phyloP scores from a whole-genome alignment of 2,797 vertebrate species.

The Alca torda region DNA sequence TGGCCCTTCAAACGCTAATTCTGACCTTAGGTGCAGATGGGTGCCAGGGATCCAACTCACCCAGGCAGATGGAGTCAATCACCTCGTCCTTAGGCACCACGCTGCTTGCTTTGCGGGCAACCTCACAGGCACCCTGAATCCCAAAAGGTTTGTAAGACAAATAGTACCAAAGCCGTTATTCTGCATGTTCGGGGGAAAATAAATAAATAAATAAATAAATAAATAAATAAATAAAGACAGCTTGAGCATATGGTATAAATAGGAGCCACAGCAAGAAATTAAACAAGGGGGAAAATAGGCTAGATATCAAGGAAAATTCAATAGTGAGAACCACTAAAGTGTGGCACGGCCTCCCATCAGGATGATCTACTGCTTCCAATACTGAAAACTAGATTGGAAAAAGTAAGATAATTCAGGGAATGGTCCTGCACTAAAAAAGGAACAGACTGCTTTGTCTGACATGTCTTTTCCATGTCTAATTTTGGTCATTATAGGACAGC shows the following conservation, averaged over 20 bases:
- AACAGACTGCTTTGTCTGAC: background rate
- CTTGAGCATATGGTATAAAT: background rate
- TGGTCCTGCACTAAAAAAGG: background rate
- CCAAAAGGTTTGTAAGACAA: background rate
- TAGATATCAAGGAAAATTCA: background rate
- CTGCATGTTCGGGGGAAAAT: background rate
- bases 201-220: background rate
- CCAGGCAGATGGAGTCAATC: background rate
- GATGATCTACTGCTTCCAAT: constrained; percentile 7
- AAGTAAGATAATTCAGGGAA: background rate
- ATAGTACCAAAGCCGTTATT: background rate
- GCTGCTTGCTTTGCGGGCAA: background rate
- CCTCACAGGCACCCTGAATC: background rate
- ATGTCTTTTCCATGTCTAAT: background rate
- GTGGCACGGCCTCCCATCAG: background rate
- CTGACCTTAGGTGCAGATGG: background rate
- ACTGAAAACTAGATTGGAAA: constrained; percentile 23
- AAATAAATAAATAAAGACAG: background rate
- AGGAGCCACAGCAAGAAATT: background rate
- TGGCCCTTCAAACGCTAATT: background rate
- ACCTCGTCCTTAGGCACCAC: background rate
- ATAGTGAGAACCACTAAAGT: background rate
- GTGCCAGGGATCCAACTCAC: background rate
- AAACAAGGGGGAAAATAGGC: background rate
- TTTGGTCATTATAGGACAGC: background rate